Base-by-base conservation (phyloP, 2,113 vertebrate species). In the Dunckerocampus dactyliophorus region DNA sequence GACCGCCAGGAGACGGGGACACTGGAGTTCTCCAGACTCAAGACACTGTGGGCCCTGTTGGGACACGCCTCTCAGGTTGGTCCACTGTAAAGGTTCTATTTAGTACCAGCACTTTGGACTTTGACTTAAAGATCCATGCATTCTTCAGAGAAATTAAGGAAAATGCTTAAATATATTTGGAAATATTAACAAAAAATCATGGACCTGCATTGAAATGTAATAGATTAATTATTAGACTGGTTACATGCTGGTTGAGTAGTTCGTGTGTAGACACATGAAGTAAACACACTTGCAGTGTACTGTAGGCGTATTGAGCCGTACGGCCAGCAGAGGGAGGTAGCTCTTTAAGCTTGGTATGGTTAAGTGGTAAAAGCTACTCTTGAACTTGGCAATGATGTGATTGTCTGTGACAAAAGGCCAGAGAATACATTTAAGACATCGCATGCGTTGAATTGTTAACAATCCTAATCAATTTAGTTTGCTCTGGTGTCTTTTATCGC, bases 21-120 rank as follows among this genome's bases (percentile, higher is more conserved):
- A 8, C 74, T 92, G 0, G 87, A 89, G 76, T 91, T 92, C 57
- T 84, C 83, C 67, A 61, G 63, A 45, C 47, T 77, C 67, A 75
- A 60, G 53, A 60, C 78, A 13, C 67, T 88, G 58, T 91, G 90
- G 89, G 79, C 77, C 28, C 76, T 90, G 72, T 79, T 92, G 53
- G 91, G 90, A 56, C 82, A 86, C 63, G 39, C 66, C 46, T 85
- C 88, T 65, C 87, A 89, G 89, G 91, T 92, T 19, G 83, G 89
- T 70, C 37, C 67, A 17, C 37, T 17, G 1, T 51, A 37, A 8
- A 21, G 15, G 14, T 13, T 55, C 46, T 48, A 31, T 53, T 51
- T 6, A 7, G 31, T 5, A 34, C 31, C 7, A 34, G 31, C 31
- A 5, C 31, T 34, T 34, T 28, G 5, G 24, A 28, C 24, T n/a